Evolutionary conservation across 2,888 invertebrate genomes (phyloP).

Genomic region (Nomada ferruginata): DNA sequence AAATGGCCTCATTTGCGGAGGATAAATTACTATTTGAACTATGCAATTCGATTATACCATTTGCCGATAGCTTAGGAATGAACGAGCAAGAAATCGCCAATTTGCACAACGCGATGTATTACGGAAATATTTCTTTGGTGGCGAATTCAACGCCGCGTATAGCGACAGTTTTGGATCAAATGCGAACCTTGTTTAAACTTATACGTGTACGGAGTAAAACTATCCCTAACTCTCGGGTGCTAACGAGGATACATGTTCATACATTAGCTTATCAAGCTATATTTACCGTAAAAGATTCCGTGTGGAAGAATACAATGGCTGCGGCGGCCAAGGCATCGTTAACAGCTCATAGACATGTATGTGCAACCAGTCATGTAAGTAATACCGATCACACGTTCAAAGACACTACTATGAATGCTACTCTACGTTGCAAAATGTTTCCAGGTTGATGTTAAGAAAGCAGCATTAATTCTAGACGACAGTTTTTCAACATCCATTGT

Average conservation of each 20-base stretch:
- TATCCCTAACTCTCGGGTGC: constrained; percentile 85
- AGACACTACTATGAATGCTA: background rate
- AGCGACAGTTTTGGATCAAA: constrained; percentile 92
- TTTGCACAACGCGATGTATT: constrained; percentile 88
- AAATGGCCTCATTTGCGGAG: constrained; percentile 94
- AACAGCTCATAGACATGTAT: constrained; percentile 93
- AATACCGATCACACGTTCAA: constrained; percentile 18
- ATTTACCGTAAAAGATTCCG: constrained; percentile 88
- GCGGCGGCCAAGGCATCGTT: constrained; percentile 93
- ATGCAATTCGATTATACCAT: constrained; percentile 88
- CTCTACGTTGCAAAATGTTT: background rate
- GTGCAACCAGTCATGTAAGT: constrained; percentile 87
- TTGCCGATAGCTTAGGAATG: constrained; percentile 93
- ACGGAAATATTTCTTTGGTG: constrained; percentile 90
- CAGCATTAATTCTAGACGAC: constrained; percentile 90
- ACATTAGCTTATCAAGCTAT: constrained; percentile 95
- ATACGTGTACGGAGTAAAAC: constrained; percentile 84
- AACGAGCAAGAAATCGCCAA: constrained; percentile 95
- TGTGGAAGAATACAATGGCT: constrained; percentile 91
- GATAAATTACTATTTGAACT: constrained; percentile 88
- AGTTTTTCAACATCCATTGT: constrained; percentile 91
- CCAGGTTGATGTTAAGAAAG: constrained; percentile 86
- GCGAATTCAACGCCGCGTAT: constrained; percentile 92
- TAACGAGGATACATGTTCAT: constrained; percentile 93
- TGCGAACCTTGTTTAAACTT: constrained; percentile 89